Evolutionary conservation across 23 tunicate genomes (phyloP).

Genomic region (Clavelina lepadiformis): DNA sequence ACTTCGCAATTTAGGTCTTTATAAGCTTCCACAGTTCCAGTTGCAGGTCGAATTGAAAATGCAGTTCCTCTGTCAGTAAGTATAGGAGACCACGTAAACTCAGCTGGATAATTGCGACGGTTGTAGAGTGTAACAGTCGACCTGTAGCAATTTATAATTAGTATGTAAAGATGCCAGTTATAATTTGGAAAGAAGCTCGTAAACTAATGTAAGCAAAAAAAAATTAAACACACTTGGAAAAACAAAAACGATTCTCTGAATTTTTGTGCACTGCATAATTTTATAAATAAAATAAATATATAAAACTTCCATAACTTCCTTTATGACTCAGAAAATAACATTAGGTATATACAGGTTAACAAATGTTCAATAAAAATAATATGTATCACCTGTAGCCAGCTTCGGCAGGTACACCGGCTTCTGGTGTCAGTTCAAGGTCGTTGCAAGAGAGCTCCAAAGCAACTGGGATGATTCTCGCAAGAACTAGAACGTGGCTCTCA

Average conservation of each 20-base stretch:
- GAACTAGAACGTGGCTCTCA: constrained; percentile 75
- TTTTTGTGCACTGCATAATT: no score
- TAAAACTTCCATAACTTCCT: no score
- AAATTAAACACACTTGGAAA: no score
- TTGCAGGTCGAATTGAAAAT: constrained; percentile 93
- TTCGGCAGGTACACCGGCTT: constrained; percentile 55
- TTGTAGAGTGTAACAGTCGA: constrained; percentile 75
- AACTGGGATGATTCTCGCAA: constrained; percentile 77
- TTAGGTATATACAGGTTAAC: no score
- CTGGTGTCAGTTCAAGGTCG: constrained; percentile 48
- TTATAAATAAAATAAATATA: no score
- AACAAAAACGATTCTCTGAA: no score
- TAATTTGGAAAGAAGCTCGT: no score
- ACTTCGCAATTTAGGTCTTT: constrained; percentile 89
- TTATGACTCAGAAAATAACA: no score
- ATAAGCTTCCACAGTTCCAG: constrained; percentile 80
- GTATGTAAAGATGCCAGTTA: no score
- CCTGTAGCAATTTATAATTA: constrained; percentile 38
- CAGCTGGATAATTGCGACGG: constrained; percentile 81
- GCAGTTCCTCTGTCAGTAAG: constrained; percentile 89
- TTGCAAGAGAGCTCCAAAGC: constrained; percentile 53
- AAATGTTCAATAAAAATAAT: no score
- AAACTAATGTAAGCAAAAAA: no score
- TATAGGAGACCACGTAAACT: constrained; percentile 94
- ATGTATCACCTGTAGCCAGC: constrained; percentile 74